phyloP scores from a whole-genome alignment of 2,113 vertebrate species.

The Thunnus thynnus region DNA sequence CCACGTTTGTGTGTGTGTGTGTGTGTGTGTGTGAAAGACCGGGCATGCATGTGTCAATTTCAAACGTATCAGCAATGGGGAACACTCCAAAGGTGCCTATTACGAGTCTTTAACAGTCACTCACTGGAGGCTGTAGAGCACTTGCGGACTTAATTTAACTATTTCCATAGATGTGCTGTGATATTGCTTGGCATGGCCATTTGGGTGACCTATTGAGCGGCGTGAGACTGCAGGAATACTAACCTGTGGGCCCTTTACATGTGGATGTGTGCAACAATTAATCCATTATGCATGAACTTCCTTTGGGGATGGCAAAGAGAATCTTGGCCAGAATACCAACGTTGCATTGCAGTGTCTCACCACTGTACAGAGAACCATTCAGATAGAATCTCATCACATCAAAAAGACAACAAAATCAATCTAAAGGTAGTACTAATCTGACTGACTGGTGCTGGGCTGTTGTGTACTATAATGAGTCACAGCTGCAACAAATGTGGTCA shows the following conservation, averaged over 20 bases:
- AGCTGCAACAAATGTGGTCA: constrained; percentile 11
- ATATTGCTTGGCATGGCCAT: constrained; percentile 51
- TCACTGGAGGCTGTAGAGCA: constrained; percentile 38
- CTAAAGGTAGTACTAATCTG: constrained; percentile 8
- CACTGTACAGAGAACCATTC: constrained; percentile 56
- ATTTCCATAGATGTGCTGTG: constrained; percentile 60
- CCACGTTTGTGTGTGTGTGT: neutral
- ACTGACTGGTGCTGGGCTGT: constrained; percentile 32
- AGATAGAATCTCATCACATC: constrained; percentile 49
- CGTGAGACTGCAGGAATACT: constrained; percentile 67
- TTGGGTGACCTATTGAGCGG: constrained; percentile 73
- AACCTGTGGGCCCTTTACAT: constrained; percentile 76
- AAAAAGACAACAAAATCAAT: constrained; percentile 65
- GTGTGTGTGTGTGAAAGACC: constrained; percentile 10
- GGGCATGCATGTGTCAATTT: constrained; percentile 37
- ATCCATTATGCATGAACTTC: constrained; percentile 84
- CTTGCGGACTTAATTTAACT: constrained; percentile 67
- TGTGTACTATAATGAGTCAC: constrained; percentile 20
- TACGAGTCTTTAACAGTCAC: constrained; percentile 53
- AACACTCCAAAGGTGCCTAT: constrained; percentile 42
- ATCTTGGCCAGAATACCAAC: constrained; percentile 74
- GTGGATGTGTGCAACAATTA: constrained; percentile 77
- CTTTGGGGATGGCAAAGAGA: constrained; percentile 68
- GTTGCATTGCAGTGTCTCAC: constrained; percentile 36
- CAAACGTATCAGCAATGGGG: neutral